These are phyloP conservation scores for Heliconius melpomene DNA, from an alignment of 1,140 invertebrate species.

Conservation along the genomic window DNA sequence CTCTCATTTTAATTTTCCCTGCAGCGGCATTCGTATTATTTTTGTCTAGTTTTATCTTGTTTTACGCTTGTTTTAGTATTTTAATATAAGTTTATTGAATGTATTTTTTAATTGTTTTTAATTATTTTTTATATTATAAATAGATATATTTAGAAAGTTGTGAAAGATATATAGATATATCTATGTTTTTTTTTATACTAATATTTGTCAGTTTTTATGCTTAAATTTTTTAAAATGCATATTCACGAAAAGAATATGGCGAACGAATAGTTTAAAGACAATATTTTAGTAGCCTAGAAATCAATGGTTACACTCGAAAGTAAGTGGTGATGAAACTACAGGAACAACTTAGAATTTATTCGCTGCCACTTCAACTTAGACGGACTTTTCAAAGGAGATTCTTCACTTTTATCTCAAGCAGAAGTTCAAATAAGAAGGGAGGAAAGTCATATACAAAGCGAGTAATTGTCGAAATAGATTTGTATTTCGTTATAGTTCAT, in stretches of 20 bases:
- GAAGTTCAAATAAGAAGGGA: conserved; percentile 13
- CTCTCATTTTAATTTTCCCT: conserved; percentile 45
- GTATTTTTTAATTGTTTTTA: neutral
- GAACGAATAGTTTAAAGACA: neutral
- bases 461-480: conserved; percentile 51
- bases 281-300: neutral
- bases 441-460: conserved; percentile 18
- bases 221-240: neutral
- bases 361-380: conserved; percentile 25
- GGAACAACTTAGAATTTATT: conserved; percentile 16
- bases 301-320: conserved; percentile 5
- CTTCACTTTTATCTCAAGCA: conserved; percentile 8
- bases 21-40: conserved; percentile 38
- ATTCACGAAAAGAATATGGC: no score
- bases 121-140: neutral
- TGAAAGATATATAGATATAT: no score
- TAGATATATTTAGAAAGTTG: neutral
- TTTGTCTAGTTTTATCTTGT: conserved; percentile 29
- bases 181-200: no score
- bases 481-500: conserved; percentile 44
- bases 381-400: conserved; percentile 19
- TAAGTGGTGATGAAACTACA: neutral
- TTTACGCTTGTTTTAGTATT: neutral
- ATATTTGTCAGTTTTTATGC: neutral
- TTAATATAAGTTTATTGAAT: conserved; percentile 3